Conservation (phyloP, 2,797 vertebrate species). For the Rhynchonycteris naso region DNA sequence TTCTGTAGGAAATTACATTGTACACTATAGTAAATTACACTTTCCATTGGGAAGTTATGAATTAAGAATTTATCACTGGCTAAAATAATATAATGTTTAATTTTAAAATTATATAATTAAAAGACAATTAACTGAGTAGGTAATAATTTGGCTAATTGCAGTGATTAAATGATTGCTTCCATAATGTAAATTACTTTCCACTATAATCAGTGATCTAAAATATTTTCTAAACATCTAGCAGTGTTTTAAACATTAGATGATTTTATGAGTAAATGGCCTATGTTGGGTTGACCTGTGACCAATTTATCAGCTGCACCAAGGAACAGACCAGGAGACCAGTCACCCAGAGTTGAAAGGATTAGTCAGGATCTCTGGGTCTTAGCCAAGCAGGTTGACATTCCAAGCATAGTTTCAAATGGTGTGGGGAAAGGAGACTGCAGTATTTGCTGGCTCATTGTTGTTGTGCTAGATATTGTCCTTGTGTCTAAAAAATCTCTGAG, state of each 20-base stretch:
- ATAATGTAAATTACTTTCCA: slow-evolving; percentile 72
- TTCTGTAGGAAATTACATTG: slow-evolving; percentile 73
- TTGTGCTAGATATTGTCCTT: not conserved
- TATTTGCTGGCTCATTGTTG: not conserved
- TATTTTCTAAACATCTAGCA: slow-evolving; percentile 73
- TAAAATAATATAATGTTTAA: slow-evolving; percentile 64
- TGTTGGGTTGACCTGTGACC: slow-evolving; percentile 45
- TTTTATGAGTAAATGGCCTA: slow-evolving; percentile 41
- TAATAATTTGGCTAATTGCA: slow-evolving; percentile 79
- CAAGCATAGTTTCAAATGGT: not conserved
- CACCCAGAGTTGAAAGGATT: not conserved
- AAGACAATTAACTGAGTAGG: slow-evolving; percentile 74
- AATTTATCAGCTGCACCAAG: not conserved
- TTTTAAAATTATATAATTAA: slow-evolving; percentile 70
- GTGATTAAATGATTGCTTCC: slow-evolving; percentile 75
- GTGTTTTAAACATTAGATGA: slow-evolving; percentile 48
- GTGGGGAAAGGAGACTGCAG: not conserved
- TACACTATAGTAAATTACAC: slow-evolving; percentile 63
- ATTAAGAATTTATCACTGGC: slow-evolving; percentile 71
- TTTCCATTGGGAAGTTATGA: slow-evolving; percentile 68
- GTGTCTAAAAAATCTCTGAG: not conserved
- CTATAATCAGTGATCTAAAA: slow-evolving; percentile 61
- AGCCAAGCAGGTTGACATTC: not conserved
- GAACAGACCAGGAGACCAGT: not conserved
- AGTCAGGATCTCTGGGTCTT: not conserved